These are phyloP conservation scores for Stomorhina lunata DNA, from an alignment of 2,888 invertebrate genomes.

Conservation along the genomic window DNA sequence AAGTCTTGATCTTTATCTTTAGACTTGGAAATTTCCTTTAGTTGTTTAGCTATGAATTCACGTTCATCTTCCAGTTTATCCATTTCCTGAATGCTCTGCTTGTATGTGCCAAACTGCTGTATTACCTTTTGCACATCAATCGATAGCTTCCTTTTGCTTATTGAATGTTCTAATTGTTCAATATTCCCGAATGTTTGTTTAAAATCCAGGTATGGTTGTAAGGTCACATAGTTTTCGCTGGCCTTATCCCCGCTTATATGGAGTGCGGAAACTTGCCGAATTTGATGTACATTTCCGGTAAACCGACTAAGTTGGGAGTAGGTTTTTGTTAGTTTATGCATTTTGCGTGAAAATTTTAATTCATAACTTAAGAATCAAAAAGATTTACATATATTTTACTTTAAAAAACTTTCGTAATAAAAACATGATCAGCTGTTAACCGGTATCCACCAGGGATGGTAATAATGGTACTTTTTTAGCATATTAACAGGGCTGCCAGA, in stretches of 20 bases:
- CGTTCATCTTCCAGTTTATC: slow-evolving; percentile 81
- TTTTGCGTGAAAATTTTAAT: slow-evolving; percentile 19
- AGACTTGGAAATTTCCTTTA: slow-evolving; percentile 80
- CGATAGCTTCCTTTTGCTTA: slow-evolving; percentile 81
- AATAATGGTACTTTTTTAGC: too few species aligned
- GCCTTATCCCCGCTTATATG: slow-evolving; percentile 86
- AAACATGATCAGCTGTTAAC: slow-evolving; percentile 28
- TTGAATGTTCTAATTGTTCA: slow-evolving; percentile 81
- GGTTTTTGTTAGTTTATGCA: slow-evolving; percentile 20
- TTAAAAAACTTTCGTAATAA: slow-evolving; percentile 2
- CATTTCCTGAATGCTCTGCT: slow-evolving; percentile 81
- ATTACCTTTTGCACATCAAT: slow-evolving; percentile 82
- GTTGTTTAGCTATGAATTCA: slow-evolving; percentile 80
- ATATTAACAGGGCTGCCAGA: too few species aligned
- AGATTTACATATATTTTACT: background rate
- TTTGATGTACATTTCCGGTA: background rate
- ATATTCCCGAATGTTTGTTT: slow-evolving; percentile 82
- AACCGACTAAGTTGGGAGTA: background rate
- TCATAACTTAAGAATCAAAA: background rate
- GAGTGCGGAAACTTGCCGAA: slow-evolving; percentile 73
- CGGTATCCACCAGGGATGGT: background rate
- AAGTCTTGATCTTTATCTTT: slow-evolving; percentile 18
- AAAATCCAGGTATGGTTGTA: slow-evolving; percentile 86
- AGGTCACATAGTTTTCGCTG: slow-evolving; percentile 84
- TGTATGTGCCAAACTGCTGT: slow-evolving; percentile 84